phyloP scores from a whole-genome alignment of 2,888 invertebrate genomes.

The Xylophagus ater region DNA sequence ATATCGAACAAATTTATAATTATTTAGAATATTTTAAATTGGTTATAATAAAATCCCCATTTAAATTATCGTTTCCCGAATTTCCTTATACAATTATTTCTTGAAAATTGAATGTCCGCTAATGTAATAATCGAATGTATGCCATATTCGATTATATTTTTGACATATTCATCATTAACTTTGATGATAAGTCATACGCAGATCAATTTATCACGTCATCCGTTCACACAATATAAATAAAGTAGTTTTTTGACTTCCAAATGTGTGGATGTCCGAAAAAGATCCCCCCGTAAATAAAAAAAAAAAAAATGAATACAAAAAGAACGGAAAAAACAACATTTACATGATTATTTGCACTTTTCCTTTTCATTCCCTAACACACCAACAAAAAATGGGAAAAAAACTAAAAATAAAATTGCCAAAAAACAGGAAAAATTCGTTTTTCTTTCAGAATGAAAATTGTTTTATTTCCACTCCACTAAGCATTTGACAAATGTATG shows the following conservation, averaged over 20 bases:
- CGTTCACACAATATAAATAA: constrained; percentile 5
- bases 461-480: constrained; percentile 18
- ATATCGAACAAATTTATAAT: too few relatives aligned
- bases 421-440: constrained; percentile 8
- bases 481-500: constrained; percentile 16
- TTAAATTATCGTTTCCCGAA: too few relatives aligned
- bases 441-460: constrained; percentile 15
- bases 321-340: constrained; percentile 17
- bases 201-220: constrained; percentile 16
- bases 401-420: background rate
- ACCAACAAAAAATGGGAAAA: background rate
- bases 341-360: constrained; percentile 19
- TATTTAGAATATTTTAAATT: too few relatives aligned
- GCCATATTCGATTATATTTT: too few relatives aligned
- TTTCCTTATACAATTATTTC: too few relatives aligned
- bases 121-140: too few relatives aligned
- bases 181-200: constrained; percentile 14
- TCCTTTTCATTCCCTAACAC: background rate
- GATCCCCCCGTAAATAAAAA: too few relatives aligned
- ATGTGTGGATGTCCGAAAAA: too few relatives aligned
- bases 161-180: constrained; percentile 9
- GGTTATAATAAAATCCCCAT: too few relatives aligned
- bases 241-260: background rate
- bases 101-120: too few relatives aligned
- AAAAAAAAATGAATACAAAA: too few relatives aligned